phyloP scores from a whole-genome alignment of 1,140 invertebrate genomes.

The Vanessa tameamea region DNA sequence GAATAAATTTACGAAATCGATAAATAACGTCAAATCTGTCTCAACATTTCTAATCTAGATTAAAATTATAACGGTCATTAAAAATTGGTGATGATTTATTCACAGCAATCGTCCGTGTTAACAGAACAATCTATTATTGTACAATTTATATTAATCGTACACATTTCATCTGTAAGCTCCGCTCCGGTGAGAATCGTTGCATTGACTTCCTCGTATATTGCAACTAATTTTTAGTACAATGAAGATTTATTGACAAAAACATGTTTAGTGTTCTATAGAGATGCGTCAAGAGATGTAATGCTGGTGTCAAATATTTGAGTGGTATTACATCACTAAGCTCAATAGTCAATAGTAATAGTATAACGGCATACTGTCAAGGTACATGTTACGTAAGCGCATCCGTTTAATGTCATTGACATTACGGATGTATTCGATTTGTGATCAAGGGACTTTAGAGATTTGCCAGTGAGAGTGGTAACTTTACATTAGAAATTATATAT shows the following conservation, averaged over 20 bases:
- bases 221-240: conserved; percentile 27
- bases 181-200: conserved; percentile 30
- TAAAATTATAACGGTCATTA: conserved; percentile 47
- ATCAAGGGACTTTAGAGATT: conserved; percentile 55
- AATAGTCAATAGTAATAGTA: conserved; percentile 40
- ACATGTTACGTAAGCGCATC: conserved; percentile 70
- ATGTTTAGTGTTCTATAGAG: conserved; percentile 23
- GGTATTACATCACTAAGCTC: conserved; percentile 57
- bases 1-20: conserved; percentile 52
- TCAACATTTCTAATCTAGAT: conserved; percentile 46
- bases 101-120: conserved; percentile 56
- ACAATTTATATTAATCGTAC: conserved; percentile 68
- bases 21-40: conserved; percentile 40
- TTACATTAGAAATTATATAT: conserved; percentile 27
- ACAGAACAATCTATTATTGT: conserved; percentile 72
- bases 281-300: conserved; percentile 31
- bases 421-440: conserved; percentile 63
- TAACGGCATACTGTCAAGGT: conserved; percentile 72
- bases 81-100: conserved; percentile 54
- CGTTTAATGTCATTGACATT: conserved; percentile 76
- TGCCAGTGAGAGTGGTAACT: conserved; percentile 56
- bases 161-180: conserved; percentile 63
- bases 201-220: conserved; percentile 40
- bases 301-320: conserved; percentile 43
- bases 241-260: conserved; percentile 23